Base-by-base conservation (phyloP, 2,113 vertebrate genomes). In the Sinocyclocheilus maitianheensis region DNA sequence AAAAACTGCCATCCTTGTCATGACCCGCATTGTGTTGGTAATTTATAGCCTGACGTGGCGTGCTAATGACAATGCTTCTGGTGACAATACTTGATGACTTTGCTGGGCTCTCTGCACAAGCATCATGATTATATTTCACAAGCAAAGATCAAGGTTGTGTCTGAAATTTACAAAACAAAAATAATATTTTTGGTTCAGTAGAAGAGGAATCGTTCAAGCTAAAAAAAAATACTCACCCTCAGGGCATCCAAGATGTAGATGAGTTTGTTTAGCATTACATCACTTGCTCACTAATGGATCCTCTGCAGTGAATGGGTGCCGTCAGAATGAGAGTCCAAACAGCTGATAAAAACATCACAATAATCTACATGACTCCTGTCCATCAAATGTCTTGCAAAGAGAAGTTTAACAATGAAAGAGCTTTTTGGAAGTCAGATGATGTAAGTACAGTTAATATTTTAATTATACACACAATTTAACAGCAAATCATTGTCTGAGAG, bases 11-110 rank as follows among this genome's bases (percentile, higher is more conserved):
- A 83, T 89, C 37, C 75, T 87, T 80, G 16, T 84, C 84, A 83
- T 90, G 88, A 87, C 77, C 79, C 71, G 72, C 80, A 76, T 84
- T 81, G 58, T 78, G 75, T 30, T 9, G 88, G 87, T 90, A 86
- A 91, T 92, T 92, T 89, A 89, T 63, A 77, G 84, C 87, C 86
- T 84, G 79, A 80, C 85, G 34, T 65, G 77, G 60, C 84, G 40
- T 85, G 84, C 62, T 88, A 85, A 89, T 93, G 91, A 92, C 85
- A 77, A 12, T 53, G 76, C 90, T 91, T 93, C 89, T 85, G 86
- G 87, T 88, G 89, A 85, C 85, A 84, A 86, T 40, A 83, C 84
- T 63, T 65, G 87, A 91, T 91, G 88, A 89, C 88, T 91, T 90
- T 91, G 83, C 89, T 87, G 87, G 69, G 85, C 88, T 87, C 85